Evolutionary conservation across 2,888 invertebrate species (phyloP), one percentile per base, ranked within the genome.

Genomic region (Argyra leucocephala): DNA sequence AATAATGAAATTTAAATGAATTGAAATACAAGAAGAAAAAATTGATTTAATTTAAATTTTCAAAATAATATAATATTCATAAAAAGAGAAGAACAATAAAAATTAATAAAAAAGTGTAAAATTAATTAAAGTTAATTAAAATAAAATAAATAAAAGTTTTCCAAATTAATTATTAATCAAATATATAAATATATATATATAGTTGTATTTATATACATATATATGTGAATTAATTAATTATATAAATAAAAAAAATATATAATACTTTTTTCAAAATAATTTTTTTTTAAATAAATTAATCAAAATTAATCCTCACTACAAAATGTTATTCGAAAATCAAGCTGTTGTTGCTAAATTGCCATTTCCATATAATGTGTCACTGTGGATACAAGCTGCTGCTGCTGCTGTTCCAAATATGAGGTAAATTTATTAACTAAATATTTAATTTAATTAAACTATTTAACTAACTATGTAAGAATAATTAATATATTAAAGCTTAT

Each of bases 281-380:
- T 15, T 48, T 48, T 31, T 31, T 48, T 6, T 15, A 48, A 6
- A 18, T 15, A 48, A 48, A 48, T 48, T 48, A 48, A 48, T 9
- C 48, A 48, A 48, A 48, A 48, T 48, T 48, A 48, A 48, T 48
- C 48, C 12, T 18, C 48, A 48, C 48, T 48, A 48, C 48, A 77
- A 73, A 71, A 88, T 88, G 88, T 82, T 88, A 80, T 88, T 88
- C 80, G 88, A 88, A 81, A 87, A 84, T 82, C 86, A 87, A 76
- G 80, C 82, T 70, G 84, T 85, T 76, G 80, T 81, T 72, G 79
- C 81, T 57, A 87, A 87, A 80, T 83, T 88, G 81, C 83, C 86
- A 78, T 86, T 83, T 79, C 85, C 86, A 73, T 88, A 87, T 80
- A 86, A 84, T 80, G 86, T 88, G 77, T 88, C 88, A 74, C 88